These are phyloP conservation scores for Agrypnia vestita DNA, from an alignment of 1,140 invertebrate species.

Conservation along the genomic window DNA sequence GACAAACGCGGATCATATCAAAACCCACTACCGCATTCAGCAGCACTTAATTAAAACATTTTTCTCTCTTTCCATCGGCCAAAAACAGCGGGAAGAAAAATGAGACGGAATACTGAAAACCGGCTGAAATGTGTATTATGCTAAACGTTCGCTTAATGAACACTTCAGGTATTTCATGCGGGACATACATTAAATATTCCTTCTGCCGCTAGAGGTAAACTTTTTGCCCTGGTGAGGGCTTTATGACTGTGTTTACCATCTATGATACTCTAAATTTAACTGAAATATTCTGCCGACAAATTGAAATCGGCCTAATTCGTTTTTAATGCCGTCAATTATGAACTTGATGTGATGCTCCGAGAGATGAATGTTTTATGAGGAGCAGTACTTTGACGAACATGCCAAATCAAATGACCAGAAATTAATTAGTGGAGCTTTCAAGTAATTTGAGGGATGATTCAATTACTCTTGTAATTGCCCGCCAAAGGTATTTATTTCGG, in stretches of 20 bases:
- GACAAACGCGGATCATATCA: background rate
- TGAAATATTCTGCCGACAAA: conserved; percentile 19
- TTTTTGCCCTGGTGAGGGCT: background rate
- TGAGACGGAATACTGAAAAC: background rate
- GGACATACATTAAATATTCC: conserved; percentile 1
- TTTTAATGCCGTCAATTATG: conserved; percentile 19
- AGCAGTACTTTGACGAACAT: background rate
- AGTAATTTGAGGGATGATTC: too few species aligned
- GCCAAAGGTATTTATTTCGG: too few species aligned
- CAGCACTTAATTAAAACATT: conserved; percentile 17
- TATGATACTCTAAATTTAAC: background rate
- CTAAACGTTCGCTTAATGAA: conserved; percentile 24
- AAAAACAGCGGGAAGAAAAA: background rate
- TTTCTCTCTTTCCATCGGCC: background rate
- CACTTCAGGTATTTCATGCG: conserved; percentile 24
- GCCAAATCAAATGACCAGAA: background rate
- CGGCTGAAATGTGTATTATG: conserved; percentile 3
- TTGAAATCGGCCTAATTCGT: conserved; percentile 28
- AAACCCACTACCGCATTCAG: background rate
- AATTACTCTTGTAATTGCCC: too few species aligned
- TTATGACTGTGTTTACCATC: background rate
- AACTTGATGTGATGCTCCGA: background rate
- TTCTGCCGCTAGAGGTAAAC: background rate
- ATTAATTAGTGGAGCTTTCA: background rate
- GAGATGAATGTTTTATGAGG: background rate